These are phyloP conservation scores for Chrysolina americana DNA, from an alignment of 2,888 invertebrate species.

Conservation along the genomic window DNA sequence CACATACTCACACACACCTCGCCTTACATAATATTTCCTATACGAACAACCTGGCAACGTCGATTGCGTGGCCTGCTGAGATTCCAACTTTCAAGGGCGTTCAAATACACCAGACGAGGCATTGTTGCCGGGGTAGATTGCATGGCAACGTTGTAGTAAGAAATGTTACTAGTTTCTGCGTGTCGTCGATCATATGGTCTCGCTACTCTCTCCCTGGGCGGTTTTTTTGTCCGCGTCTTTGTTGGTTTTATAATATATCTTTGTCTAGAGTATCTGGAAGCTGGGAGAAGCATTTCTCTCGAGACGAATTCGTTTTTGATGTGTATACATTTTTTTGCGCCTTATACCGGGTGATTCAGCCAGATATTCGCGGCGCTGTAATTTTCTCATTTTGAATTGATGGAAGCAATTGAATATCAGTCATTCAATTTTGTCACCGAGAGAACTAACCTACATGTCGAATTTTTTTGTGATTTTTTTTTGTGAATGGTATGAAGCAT, in stretches of 20 bases:
- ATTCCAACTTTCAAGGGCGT: constrained; percentile 51
- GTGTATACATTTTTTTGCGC: no score
- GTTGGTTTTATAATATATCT: background rate
- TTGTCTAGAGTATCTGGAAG: background rate
- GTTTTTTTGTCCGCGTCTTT: background rate
- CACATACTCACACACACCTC: background rate
- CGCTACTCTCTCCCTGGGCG: constrained; percentile 12
- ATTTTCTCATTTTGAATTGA: no score
- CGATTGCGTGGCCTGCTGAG: constrained; percentile 47
- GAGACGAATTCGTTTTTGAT: no score
- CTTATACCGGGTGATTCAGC: no score
- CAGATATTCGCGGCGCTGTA: no score
- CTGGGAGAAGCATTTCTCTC: background rate
- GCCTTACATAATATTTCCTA: constrained; percentile 37
- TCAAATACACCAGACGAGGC: constrained; percentile 21
- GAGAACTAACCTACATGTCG: no score
- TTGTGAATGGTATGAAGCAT: no score
- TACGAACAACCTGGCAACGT: constrained; percentile 33
- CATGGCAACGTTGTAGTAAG: constrained; percentile 21
- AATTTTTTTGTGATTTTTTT: no score
- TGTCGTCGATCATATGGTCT: background rate
- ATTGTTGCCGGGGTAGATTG: background rate
- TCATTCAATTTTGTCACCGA: no score
- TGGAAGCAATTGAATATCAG: no score
- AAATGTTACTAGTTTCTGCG: constrained; percentile 20